phyloP scores from a whole-genome alignment of 2,113 vertebrate genomes.

The Pelmatolapia mariae region DNA sequence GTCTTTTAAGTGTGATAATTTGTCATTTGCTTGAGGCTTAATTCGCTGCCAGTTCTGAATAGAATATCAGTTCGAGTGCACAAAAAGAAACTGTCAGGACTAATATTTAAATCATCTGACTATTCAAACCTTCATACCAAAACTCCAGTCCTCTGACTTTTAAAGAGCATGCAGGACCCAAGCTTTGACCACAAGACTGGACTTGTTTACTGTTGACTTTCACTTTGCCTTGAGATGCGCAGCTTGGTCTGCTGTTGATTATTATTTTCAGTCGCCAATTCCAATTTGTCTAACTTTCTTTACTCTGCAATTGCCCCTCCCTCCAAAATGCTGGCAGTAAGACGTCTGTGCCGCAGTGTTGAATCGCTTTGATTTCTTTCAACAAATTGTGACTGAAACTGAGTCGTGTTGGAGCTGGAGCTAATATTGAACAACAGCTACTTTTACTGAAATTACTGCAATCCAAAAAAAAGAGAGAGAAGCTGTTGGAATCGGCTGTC shows the following conservation, averaged over 20 bases:
- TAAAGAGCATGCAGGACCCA: not conserved
- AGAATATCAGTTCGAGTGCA: not conserved
- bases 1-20: not conserved
- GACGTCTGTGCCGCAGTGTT: not conserved
- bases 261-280: not conserved
- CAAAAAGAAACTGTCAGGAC: not conserved
- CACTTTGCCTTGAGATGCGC: not conserved
- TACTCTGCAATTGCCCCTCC: not conserved
- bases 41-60: slow-evolving; percentile 3
- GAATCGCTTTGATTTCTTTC: not conserved
- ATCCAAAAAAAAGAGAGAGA: not conserved
- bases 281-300: not conserved
- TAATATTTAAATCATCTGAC: not conserved
- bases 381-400: not conserved
- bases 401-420: not conserved
- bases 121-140: not conserved
- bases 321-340: not conserved
- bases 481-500: not conserved
- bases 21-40: not conserved
- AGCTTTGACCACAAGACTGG: not conserved
- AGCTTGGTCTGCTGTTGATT: not conserved
- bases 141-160: not conserved
- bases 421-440: not conserved
- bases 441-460: not conserved
- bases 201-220: not conserved